A percentile compares a stretch with the other conserved stretches of the same genome.
Conservation (phyloP, 2,797 vertebrate species). For the Molothrus aeneus region DNA sequence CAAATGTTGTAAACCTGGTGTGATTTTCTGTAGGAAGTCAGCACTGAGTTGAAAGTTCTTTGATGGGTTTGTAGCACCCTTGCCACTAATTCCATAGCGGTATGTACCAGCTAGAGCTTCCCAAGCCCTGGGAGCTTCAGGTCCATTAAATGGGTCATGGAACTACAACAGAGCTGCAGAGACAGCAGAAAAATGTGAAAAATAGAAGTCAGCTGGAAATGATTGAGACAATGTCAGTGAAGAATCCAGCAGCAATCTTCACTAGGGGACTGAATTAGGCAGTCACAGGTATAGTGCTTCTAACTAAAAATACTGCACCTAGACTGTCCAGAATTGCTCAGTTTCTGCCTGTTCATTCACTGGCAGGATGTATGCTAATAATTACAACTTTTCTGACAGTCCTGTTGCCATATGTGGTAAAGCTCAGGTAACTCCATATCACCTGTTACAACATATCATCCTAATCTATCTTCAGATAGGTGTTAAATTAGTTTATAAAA, state of each 20-base stretch:
- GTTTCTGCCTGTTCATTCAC: not conserved
- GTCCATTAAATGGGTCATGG: not conserved
- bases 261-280: not conserved
- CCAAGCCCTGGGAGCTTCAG: not conserved
- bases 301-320: not conserved
- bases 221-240: not conserved
- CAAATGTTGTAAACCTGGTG: not conserved
- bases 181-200: not conserved
- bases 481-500: not conserved
- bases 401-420: not conserved
- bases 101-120: not conserved
- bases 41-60: not conserved
- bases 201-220: not conserved
- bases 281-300: not conserved
- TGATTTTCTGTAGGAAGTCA: not conserved
- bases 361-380: not conserved
- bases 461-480: not conserved
- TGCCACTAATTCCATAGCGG: not conserved
- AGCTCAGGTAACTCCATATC: not conserved
- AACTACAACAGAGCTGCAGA: not conserved
- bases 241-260: not conserved
- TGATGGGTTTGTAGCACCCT: not conserved
- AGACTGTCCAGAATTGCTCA: not conserved
- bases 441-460: not conserved
- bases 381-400: not conserved